phyloP scores from a whole-genome alignment of 2,113 vertebrate species.

The Geococcyx californianus region DNA sequence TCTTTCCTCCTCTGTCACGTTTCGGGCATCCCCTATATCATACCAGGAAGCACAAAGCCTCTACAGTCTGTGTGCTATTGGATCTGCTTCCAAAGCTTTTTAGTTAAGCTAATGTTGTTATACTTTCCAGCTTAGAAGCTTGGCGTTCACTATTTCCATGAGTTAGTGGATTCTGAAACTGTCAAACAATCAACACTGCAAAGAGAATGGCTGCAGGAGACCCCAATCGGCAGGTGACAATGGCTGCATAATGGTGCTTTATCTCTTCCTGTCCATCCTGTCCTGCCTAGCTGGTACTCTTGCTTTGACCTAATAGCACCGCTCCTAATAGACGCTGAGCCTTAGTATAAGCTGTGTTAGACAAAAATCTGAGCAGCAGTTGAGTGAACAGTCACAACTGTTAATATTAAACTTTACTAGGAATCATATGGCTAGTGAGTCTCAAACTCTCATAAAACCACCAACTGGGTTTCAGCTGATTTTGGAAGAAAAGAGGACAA shows the following conservation, averaged over 20 bases:
- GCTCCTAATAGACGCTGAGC: neutral
- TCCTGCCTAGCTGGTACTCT: neutral
- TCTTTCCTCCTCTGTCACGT: accelerated
- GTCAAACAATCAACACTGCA: neutral
- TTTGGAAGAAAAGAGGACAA: neutral
- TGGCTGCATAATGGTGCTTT: neutral
- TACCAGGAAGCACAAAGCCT: neutral
- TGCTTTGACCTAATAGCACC: neutral
- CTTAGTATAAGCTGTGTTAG: neutral
- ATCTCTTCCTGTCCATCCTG: neutral
- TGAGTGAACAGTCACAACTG: neutral
- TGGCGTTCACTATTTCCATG: neutral
- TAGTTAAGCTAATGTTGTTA: neutral
- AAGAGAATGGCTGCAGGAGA: neutral
- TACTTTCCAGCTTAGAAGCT: neutral
- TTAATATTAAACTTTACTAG: neutral
- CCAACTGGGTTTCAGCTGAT: neutral
- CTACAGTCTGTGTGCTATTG: neutral
- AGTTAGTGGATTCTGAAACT: neutral
- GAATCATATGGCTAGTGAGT: neutral
- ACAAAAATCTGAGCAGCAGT: neutral
- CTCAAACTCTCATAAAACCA: neutral
- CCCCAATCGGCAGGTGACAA: neutral
- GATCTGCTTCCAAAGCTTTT: neutral
- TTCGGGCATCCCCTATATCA: no score